Conservation (phyloP, 2,888 invertebrate species). For the Agrotis segetum region DNA sequence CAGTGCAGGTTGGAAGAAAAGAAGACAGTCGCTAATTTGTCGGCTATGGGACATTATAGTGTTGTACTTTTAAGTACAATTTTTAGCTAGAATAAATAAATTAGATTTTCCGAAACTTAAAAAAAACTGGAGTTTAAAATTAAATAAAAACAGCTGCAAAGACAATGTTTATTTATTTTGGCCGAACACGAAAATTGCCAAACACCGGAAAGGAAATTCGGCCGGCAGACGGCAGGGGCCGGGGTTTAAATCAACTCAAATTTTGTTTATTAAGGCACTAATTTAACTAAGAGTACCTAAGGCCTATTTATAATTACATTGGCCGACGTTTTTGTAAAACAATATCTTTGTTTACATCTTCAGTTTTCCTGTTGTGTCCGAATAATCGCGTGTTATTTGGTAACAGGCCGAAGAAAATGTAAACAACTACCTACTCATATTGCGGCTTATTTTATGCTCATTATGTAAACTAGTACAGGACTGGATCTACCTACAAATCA, state of each 20-base stretch:
- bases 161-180: too few species aligned
- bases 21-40: too few species aligned
- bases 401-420: not conserved
- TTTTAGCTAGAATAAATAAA: too few species aligned
- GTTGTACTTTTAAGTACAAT: too few species aligned
- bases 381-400: not conserved
- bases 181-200: not conserved
- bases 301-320: slow-evolving; percentile 11
- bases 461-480: not conserved
- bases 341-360: slow-evolving; percentile 31
- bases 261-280: slow-evolving; percentile 14
- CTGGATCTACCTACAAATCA: not conserved
- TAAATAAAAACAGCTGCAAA: too few species aligned
- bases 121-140: too few species aligned
- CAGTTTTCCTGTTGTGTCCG: not conserved
- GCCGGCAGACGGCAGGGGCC: too few species aligned
- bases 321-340: not conserved
- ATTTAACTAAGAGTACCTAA: not conserved
- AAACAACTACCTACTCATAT: not conserved
- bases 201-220: not conserved
- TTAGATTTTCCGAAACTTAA: too few species aligned
- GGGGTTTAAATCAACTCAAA: not conserved
- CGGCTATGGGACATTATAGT: too few species aligned
- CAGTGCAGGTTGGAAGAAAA: too few species aligned
- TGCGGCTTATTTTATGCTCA: not conserved